Evolutionary conservation across 2,113 vertebrate species (phyloP), one percentile per base, ranked within the genome.

Genomic region (Hirundichthys speculiger): DNA sequence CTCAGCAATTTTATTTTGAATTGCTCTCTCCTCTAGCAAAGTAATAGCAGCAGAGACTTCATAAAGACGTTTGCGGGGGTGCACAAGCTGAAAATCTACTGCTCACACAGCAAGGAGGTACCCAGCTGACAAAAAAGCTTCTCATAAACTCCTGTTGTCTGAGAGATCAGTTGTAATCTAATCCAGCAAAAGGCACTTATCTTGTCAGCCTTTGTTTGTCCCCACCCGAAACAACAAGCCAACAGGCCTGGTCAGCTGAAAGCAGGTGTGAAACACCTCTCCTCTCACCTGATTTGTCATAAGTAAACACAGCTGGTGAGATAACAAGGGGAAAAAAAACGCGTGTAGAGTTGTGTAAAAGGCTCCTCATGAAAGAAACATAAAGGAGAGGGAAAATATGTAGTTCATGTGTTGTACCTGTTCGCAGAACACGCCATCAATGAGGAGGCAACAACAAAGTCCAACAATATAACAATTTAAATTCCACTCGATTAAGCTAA

Each of bases 111-210:
- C 21, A 63, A 77, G 59, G 47, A 81, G 76, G 71, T 75, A 61
- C 61, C 73, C 77, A 72, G 40, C 69, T 82, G 77, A 82, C 51
- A 81, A 90, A 90, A 92, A 94, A 94, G 92, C 90, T 93, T 91
- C 93, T 92, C 91, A 91, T 92, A 94, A 94, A 67, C 86, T 87
- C 86, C 72, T 79, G 71, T 79, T 93, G 93, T 91, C 92, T 93
- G 87, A 88, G 87, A 85, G 88, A 91, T 90, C 92, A 93, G 92
- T 93, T 93, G 94, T 93, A 94, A 95, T 93, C 88, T 93, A 94
- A 95, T 95, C 94, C 92, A 88, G 80, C 77, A 87, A 70, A 73
- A 80, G 90, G 83, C 93, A 94, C 94, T 94, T 94, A 93, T 92
- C 90, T 89, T 70, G 88, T 88, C 90, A 93, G 52, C 59, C 54